These are phyloP conservation scores for Acestrorhynchus altus DNA, from an alignment of 2,797 vertebrate species.

Conservation along the genomic window DNA sequence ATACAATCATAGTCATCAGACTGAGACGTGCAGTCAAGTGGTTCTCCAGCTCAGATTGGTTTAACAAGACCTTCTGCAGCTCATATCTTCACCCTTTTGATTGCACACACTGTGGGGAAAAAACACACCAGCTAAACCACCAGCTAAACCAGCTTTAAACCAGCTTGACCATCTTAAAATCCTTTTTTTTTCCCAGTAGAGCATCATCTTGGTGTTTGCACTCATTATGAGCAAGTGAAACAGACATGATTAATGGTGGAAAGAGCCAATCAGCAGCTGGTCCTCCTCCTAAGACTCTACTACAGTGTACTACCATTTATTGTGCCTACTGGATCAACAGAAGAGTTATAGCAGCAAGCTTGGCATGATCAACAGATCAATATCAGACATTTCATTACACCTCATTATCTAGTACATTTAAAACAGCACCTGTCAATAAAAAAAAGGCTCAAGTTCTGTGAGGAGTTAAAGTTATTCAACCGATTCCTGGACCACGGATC, in stretches of 20 bases:
- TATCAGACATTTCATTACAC: constrained; percentile 11
- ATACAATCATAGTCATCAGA: neutral
- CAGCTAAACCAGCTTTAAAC: too few species aligned
- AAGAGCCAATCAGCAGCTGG: neutral
- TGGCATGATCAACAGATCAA: neutral
- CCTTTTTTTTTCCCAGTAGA: too few species aligned
- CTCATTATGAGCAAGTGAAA: neutral
- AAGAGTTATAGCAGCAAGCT: constrained; percentile 18
- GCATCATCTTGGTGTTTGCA: neutral
- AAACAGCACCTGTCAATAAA: constrained; percentile 37
- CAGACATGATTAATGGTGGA: neutral
- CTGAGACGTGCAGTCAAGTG: neutral
- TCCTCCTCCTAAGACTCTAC: neutral
- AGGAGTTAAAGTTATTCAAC: neutral
- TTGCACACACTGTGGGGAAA: too few species aligned
- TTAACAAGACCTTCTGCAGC: neutral
- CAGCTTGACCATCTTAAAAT: too few species aligned
- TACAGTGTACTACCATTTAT: neutral
- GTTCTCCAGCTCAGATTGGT: neutral
- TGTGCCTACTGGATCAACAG: neutral
- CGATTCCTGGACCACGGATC: neutral
- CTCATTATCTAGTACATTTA: constrained; percentile 10
- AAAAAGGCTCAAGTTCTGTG: neutral
- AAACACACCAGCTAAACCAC: too few species aligned
- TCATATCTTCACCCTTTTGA: neutral